phyloP scores from a whole-genome alignment of 2,888 invertebrate species.

The Adela reaumurella region DNA sequence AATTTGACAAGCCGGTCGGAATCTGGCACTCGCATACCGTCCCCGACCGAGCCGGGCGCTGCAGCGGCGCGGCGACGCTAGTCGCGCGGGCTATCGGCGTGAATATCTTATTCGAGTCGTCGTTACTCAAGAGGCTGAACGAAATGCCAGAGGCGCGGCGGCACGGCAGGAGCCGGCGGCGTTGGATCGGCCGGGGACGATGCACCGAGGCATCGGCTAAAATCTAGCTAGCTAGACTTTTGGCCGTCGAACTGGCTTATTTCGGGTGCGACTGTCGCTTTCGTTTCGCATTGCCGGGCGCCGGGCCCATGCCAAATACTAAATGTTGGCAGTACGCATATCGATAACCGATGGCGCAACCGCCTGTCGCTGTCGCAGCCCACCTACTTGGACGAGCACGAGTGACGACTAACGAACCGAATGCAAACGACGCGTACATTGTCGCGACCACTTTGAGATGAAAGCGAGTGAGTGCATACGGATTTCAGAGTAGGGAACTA shows the following conservation, averaged over 20 bases:
- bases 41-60: slow-evolving; percentile 3
- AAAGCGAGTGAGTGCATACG: no score
- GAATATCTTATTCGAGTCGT: slow-evolving; percentile 56
- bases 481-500: no score
- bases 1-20: slow-evolving; percentile 24
- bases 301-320: background rate
- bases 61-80: slow-evolving; percentile 22
- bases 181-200: background rate
- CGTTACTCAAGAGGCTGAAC: slow-evolving; percentile 31
- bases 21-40: slow-evolving; percentile 23
- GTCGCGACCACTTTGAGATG: no score
- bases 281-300: background rate
- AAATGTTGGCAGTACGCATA: no score
- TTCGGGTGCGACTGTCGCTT: background rate
- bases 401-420: no score
- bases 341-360: no score
- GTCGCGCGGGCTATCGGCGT: slow-evolving; percentile 41
- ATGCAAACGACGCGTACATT: no score
- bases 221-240: background rate
- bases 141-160: slow-evolving; percentile 40
- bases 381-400: no score
- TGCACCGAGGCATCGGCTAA: background rate
- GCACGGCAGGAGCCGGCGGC: background rate
- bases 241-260: background rate
- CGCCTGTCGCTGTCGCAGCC: no score